Base-by-base conservation (phyloP, 2,797 vertebrate genomes). In the Rhabdophis nuchalis region DNA sequence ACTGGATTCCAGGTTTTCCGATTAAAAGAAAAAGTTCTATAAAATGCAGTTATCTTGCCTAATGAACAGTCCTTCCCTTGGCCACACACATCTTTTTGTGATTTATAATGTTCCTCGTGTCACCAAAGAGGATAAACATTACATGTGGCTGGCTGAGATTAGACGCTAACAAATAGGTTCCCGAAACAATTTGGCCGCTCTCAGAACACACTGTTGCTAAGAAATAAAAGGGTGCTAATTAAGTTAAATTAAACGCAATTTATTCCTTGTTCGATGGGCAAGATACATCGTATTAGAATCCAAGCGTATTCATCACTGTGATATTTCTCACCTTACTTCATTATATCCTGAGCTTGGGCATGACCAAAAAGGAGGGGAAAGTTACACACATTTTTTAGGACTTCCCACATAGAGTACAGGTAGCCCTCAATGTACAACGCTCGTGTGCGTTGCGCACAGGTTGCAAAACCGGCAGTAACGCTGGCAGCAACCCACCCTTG, bases 1-100 rank as follows among this genome's bases (percentile, higher is more conserved):
- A 92, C 10, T 94, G 1, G 2, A 92, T 36, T 94, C 93, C 90
- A 92, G 60, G n/a, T 86, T 32, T 90, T 27, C 85, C 86, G 92
- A 89, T 95, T 91, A 25, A 77, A 11, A 77, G n/a, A n/a, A 72
- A 20, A 36, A 1, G 3, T 77, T 77, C 18, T 23, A 82, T 23
- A 46, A 82, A 82, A 87, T 90, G 61, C 1, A 0, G 0, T 91
- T 93, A 89, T 16, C 94, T 16, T 93, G 0, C 36, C 82, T 93
- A 93, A 89, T 86, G 18, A 5, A 86, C n/a, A 50, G 87, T 82
- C 29, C 4, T 41, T 85, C 29, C 88, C 0, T 1, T 20, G 9
- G 5, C 9, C 92, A 58, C 61, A 85, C 25, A 6, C 87, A 0
- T 90, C 94, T 82, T 25, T 77, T 41, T 87, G 4, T 7, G 90